Percentiles rank a stretch among this genome's conserved stretches.
These are phyloP conservation scores for Cathartes aura DNA, from an alignment of 2,113 vertebrate genomes.

Conservation along the genomic window DNA sequence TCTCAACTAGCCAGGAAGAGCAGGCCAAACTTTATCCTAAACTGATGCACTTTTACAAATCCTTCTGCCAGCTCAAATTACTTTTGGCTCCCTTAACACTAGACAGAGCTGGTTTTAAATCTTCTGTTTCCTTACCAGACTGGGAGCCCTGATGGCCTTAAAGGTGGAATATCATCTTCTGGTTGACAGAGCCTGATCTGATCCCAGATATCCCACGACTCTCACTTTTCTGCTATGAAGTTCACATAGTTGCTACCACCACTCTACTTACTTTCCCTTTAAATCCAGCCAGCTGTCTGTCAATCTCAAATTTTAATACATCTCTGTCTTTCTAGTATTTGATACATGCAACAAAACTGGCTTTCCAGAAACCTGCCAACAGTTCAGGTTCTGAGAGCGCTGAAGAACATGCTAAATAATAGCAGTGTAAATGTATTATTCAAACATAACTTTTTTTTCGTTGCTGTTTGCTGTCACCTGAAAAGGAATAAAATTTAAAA, in stretches of 20 bases:
- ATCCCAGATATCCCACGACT: constrained; percentile 26
- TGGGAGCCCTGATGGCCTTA: neutral
- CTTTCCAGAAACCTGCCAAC: neutral
- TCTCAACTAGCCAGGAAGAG: neutral
- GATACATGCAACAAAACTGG: neutral
- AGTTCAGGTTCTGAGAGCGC: neutral
- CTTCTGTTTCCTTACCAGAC: neutral
- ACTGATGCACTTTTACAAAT: neutral
- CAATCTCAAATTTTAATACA: constrained; percentile 4
- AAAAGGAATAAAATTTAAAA: constrained; percentile 34
- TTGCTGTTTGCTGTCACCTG: constrained; percentile 10
- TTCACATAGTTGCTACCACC: neutral
- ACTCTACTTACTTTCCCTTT: neutral
- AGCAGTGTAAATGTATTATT: neutral
- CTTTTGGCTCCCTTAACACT: neutral
- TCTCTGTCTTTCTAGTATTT: neutral
- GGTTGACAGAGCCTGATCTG: constrained; percentile 26
- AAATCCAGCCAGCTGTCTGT: constrained; percentile 28
- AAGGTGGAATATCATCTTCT: neutral
- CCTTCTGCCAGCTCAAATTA: neutral
- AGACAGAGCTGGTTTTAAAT: neutral
- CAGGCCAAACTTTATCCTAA: neutral
- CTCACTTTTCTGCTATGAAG: constrained; percentile 51
- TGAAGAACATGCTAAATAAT: neutral
- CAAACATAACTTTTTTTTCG: neutral